Conservation (phyloP, 2,113 vertebrate genomes). For the Phylloscopus trochilus region DNA sequence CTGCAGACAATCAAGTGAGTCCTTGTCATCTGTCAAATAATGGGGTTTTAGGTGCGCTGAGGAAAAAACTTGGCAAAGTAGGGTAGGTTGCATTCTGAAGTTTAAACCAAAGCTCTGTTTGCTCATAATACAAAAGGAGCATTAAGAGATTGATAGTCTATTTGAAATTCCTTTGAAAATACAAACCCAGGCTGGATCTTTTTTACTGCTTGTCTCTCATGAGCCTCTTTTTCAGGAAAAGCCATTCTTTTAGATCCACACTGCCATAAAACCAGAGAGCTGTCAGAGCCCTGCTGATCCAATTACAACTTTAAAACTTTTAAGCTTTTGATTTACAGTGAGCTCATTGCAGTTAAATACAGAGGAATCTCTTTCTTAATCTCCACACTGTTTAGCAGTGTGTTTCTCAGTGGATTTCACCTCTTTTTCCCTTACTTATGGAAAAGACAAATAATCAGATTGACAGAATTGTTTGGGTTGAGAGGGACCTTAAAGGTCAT, state of each 20-base stretch:
- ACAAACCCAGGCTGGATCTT: conserved; percentile 11
- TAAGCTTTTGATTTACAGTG: conserved; percentile 56
- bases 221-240: background rate
- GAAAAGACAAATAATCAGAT: background rate
- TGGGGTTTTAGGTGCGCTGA: background rate
- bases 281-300: conserved; percentile 48
- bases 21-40: conserved; percentile 37
- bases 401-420: background rate
- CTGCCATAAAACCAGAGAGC: conserved; percentile 31
- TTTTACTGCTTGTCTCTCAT: conserved; percentile 26
- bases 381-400: background rate
- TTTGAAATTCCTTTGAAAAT: conserved; percentile 58
- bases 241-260: conserved; percentile 5
- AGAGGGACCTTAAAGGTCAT: background rate
- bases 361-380: background rate
- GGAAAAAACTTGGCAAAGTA: background rate
- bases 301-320: conserved; percentile 54
- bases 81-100: background rate
- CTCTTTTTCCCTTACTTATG: background rate
- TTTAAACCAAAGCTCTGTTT: conserved; percentile 17
- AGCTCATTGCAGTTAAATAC: conserved; percentile 26
- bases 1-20: conserved; percentile 15
- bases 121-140: conserved; percentile 3
- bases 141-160: conserved; percentile 36
- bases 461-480: background rate